phyloP scores from a whole-genome alignment of 2,888 invertebrate species.

The Noctua fimbriata region DNA sequence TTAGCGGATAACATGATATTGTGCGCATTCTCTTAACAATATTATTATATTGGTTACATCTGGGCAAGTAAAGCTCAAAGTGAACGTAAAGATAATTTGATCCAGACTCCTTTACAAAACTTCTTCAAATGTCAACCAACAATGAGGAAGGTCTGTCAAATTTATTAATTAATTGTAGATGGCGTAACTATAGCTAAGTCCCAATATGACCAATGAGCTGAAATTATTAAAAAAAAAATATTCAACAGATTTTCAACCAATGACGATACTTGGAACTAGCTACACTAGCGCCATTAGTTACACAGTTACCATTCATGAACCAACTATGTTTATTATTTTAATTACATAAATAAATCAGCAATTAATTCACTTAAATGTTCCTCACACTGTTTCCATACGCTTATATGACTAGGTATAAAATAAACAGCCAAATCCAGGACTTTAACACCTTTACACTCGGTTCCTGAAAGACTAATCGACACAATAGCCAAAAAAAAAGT shows the following conservation, averaged over 20 bases:
- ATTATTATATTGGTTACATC: neutral
- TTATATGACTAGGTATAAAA: constrained; percentile 66
- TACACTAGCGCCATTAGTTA: constrained; percentile 3
- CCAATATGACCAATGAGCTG: neutral
- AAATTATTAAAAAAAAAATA: neutral
- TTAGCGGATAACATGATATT: constrained; percentile 40
- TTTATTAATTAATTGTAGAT: neutral
- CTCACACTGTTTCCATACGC: constrained; percentile 28
- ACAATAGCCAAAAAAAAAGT: neutral
- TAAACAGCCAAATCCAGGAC: constrained; percentile 54
- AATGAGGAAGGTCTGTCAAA: neutral
- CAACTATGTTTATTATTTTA: neutral
- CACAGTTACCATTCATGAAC: neutral
- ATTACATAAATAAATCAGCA: neutral
- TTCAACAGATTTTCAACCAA: neutral
- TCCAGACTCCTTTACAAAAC: constrained; percentile 3
- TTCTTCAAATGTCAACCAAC: neutral
- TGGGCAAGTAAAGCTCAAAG: constrained; percentile 26
- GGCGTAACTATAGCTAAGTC: neutral
- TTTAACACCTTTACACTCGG: constrained; percentile 1
- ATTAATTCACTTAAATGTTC: neutral
- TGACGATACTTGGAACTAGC: neutral
- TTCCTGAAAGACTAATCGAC: constrained; percentile 8
- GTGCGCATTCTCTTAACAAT: constrained; percentile 48
- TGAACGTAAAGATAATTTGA: constrained; percentile 6